Base-by-base conservation (phyloP, 1,140 invertebrate genomes). In the Luehdorfia chinensis region DNA sequence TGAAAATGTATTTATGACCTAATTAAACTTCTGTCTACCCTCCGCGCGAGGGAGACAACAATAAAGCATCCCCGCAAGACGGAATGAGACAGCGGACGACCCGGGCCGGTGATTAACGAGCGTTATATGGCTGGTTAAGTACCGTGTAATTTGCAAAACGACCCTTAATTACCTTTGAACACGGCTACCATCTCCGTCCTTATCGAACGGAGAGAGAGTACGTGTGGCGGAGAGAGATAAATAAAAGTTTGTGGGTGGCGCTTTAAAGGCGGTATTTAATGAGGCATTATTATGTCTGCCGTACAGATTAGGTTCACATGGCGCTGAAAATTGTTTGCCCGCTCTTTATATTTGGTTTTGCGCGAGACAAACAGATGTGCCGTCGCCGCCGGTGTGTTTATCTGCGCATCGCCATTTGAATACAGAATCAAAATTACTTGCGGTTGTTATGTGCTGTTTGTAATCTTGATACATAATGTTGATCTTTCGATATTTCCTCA, bases 71-170 rank as follows among this genome's bases (percentile, higher is more conserved):
- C 13, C n/a, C 13, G 5, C 13, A 25, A 43, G 72, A 46, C 48
- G 11, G 62, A 81, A 37, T 41, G 74, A 59, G 75, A 76, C 43
- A 34, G 33, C 44, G 12, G 9, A 56, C 53, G 50, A 47, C 58
- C 73, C 57, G 53, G 50, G 51, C 63, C 55, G 41, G 72, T 88
- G 87, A 88, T 88, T 88, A 88, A 88, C 86, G 84, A 83, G 66
- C 73, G 85, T 87, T 88, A 87, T 87, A 88, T 88, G 87, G 84
- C 76, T 84, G 84, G 84, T 87, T 88, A 88, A 88, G 87, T 88
- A 87, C 87, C 87, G 79, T 88, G 87, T 88, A 88, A 88, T 88
- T 87, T 88, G 87, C 87, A 88, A 88, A 88, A 87, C 87, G 84
- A 87, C 73, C 81, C 87, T 87, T 88, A 87, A 88, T 88, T 88